Base-by-base conservation (phyloP, 2,888 invertebrate species). In the Carabus problematicus region DNA sequence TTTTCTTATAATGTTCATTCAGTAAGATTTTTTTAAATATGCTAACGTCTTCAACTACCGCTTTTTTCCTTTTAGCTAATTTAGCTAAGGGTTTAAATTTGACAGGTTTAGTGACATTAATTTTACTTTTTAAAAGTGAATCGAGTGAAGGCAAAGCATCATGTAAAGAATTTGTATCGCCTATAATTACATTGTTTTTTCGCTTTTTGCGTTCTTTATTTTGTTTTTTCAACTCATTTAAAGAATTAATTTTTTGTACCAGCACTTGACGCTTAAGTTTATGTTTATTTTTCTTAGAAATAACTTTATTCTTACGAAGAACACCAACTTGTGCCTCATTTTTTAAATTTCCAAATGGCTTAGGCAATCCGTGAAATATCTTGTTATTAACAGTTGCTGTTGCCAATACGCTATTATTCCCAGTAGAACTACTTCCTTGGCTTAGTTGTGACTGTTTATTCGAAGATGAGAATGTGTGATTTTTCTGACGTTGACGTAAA, bases 131-230 rank as follows among this genome's bases (percentile, higher is more conserved):
- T 14, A 77, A 55, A 19, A 78, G 74, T 39, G 76, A 75, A 66
- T 79, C 78, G 47, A 80, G 73, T 7, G 78, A 78, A 6, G 80
- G 80, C 49, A 81, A 74, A 4, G 79, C 78, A 75, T 80, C 80
- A 59, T 72, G 75, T 40, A 80, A 72, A 9, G 78, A 75, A 70
- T 79, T 77, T 39, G 77, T 76, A 70, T 79, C 79, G 19, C 78
- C 78, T 45, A 77, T 75, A 59, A 79, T 71, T 1, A 75, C 72
- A 39, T 72, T 75, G 8, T 75, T 76, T 70, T 77, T 78, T 29
- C 76, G 72, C 61, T 79, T 79, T 9, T 76, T 73, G 19, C 76
- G 74, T 8, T 74, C 7, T 71, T 77, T 77, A 7, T 71, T 61
- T 63, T 79, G 74, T 63, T 78, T 76, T 66, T 78, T 78, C 70